Conservation (phyloP, 2,797 vertebrate species). For the Pygocentrus nattereri region DNA sequence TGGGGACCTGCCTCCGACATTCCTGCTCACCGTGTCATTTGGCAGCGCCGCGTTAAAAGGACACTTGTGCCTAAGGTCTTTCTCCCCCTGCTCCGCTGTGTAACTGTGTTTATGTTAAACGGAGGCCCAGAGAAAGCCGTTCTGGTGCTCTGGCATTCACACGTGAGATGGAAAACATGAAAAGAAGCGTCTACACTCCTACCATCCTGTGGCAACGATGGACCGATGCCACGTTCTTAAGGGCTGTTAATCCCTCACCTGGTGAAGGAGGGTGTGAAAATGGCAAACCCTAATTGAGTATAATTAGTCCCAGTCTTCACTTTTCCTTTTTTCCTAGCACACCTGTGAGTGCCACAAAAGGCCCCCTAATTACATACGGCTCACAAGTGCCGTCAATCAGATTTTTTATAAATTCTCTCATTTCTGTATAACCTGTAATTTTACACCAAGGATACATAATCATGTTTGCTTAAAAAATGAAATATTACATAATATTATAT, state of each 20-base stretch:
- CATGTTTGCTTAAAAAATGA: too few species aligned
- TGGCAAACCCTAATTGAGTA: slow-evolving; percentile 48
- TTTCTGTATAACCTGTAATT: not conserved
- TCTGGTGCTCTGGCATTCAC: slow-evolving; percentile 23
- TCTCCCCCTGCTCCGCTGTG: slow-evolving; percentile 56
- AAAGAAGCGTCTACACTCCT: not conserved
- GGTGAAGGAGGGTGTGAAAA: slow-evolving; percentile 51
- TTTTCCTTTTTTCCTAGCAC: slow-evolving; percentile 27
- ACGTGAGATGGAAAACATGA: slow-evolving; percentile 8
- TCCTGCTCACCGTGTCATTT: slow-evolving; percentile 56
- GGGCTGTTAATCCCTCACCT: slow-evolving; percentile 39
- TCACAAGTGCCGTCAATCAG: not conserved
- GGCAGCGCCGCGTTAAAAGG: slow-evolving; percentile 61
- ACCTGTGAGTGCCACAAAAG: slow-evolving; percentile 50
- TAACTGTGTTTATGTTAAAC: slow-evolving; percentile 62
- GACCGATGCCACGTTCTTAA: slow-evolving; percentile 36
- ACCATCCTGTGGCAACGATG: not conserved
- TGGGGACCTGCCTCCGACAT: slow-evolving; percentile 48
- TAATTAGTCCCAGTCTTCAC: slow-evolving; percentile 53
- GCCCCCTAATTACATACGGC: not conserved
- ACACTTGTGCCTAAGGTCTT: slow-evolving; percentile 46
- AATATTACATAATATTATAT: too few species aligned
- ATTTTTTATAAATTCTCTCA: not conserved
- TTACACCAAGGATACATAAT: too few species aligned
- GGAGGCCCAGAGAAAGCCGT: slow-evolving; percentile 51